Evolutionary conservation across 30 jellyfish, hydroid and myxozoan genomes (phyloP), one percentile per base, ranked within the genome.

Genomic region (Calvadosia cruxmelitensis): DNA sequence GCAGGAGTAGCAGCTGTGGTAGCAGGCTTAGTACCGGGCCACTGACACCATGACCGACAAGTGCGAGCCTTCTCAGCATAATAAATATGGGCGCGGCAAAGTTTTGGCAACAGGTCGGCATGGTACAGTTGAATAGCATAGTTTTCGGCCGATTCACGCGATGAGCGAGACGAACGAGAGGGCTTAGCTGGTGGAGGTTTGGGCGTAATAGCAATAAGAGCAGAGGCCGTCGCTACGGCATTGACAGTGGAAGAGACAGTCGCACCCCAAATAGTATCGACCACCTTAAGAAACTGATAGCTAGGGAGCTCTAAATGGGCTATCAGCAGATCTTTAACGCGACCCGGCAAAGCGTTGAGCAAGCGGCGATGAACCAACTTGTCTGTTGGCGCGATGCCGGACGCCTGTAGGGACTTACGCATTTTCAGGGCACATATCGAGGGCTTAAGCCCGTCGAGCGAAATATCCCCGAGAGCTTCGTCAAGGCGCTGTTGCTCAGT

Each of bases 401-500:
- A 42, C 10, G 10, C 57, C 20, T 5, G 15, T 5, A 42, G 57
- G 20, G 57, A 42, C 57, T 42, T 42, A 42, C 57, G 57, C 10
- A 42, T 42, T 42, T 42, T 42, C 15, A 42, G 57, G 20, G 57
- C 57, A 42, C 57, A 42, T 42, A 42, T 20, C 10, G 57, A 42
- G 10, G 57, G 57, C 57, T 42, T 42, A 20, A 42, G 20, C 20
- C 57, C 57, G 20, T 20, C 57, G 10, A 42, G 57, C 57, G 57
- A 42, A 42, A 42, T 42, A 10, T 42, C 57, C 10, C 57, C 57
- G 57, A 42, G 20, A 10, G 57, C 57, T 20, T 42, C 57, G 57
- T 42, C 57, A 42, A 42, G 57, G 20, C 57, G 57, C 57, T 42
- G 57, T 42, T 42, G 57, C 57, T 10, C 57, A 42, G 57, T 42